These are phyloP conservation scores for Hypomecis punctinalis DNA, from an alignment of 2,888 invertebrate genomes.

Conservation along the genomic window DNA sequence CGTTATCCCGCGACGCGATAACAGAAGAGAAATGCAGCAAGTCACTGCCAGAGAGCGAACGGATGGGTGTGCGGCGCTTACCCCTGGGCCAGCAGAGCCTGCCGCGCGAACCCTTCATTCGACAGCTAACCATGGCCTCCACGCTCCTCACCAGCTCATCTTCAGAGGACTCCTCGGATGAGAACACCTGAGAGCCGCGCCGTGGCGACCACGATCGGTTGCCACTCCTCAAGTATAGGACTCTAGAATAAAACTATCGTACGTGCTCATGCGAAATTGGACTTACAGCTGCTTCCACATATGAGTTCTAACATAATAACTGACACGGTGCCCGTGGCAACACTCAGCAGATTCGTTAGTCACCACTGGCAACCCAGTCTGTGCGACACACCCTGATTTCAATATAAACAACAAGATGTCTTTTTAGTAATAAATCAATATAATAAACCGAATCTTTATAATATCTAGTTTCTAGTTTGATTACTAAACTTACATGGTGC, in stretches of 20 bases:
- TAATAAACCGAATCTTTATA: too few relatives aligned
- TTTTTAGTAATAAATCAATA: too few relatives aligned
- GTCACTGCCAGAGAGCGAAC: slow-evolving; percentile 86
- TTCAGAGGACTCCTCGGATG: slow-evolving; percentile 80
- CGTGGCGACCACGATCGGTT: slow-evolving; percentile 82
- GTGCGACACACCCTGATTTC: too few relatives aligned
- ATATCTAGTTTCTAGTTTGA: too few relatives aligned
- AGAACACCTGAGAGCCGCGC: slow-evolving; percentile 81
- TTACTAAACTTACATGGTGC: too few relatives aligned
- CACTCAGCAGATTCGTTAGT: too few relatives aligned
- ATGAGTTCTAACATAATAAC: too few relatives aligned
- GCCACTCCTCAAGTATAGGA: slow-evolving; percentile 79
- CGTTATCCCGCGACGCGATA: slow-evolving; percentile 88
- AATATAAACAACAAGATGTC: too few relatives aligned
- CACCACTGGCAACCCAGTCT: too few relatives aligned
- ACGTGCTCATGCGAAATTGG: background rate
- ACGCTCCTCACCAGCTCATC: slow-evolving; percentile 87
- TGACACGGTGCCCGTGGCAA: too few relatives aligned
- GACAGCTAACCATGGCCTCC: slow-evolving; percentile 86
- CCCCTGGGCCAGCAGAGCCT: slow-evolving; percentile 84
- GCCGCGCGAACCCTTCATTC: slow-evolving; percentile 85
- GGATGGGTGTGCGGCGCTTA: slow-evolving; percentile 78
- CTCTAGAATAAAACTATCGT: slow-evolving; percentile 56
- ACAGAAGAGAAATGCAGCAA: slow-evolving; percentile 89
- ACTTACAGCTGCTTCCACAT: too few relatives aligned